These are phyloP conservation scores for Gorsachius magnificus DNA, from an alignment of 2,797 vertebrate species.

Conservation along the genomic window DNA sequence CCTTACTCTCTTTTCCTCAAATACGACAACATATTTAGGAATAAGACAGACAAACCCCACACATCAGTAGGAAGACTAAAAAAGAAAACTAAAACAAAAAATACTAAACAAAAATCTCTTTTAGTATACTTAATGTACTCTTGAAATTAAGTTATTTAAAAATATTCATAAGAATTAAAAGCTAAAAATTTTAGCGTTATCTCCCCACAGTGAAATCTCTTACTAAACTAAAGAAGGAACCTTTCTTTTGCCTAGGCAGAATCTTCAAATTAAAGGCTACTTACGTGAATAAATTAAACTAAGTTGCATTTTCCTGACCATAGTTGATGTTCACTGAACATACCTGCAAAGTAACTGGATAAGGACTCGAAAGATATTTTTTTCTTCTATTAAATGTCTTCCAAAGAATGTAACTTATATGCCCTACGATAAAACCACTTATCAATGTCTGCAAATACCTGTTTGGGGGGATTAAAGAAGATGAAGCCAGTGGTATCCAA, in stretches of 20 bases:
- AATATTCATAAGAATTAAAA: background rate
- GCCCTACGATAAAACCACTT: background rate
- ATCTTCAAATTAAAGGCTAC: background rate
- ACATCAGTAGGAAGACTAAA: background rate
- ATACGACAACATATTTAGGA: background rate
- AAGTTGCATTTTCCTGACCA: background rate
- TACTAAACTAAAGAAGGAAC: background rate
- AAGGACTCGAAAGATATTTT: background rate
- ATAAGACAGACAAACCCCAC: background rate
- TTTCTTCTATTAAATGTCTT: no score
- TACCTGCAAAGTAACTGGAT: constrained; percentile 21
- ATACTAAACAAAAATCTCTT: background rate
- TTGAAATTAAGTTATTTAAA: background rate
- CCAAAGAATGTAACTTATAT: background rate
- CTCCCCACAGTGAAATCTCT: background rate
- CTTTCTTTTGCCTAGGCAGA: background rate
- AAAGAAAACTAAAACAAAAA: no score
- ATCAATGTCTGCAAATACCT: background rate
- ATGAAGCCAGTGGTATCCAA: background rate
- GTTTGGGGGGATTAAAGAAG: background rate
- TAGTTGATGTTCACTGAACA: constrained; percentile 19
- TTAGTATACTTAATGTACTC: background rate
- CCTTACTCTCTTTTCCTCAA: background rate
- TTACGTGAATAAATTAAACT: constrained; percentile 3
- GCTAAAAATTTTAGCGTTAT: background rate